Evolutionary conservation across 2,888 invertebrate species (phyloP), one percentile per base, ranked within the genome.

Genomic region (Mechanitis messenoides): DNA sequence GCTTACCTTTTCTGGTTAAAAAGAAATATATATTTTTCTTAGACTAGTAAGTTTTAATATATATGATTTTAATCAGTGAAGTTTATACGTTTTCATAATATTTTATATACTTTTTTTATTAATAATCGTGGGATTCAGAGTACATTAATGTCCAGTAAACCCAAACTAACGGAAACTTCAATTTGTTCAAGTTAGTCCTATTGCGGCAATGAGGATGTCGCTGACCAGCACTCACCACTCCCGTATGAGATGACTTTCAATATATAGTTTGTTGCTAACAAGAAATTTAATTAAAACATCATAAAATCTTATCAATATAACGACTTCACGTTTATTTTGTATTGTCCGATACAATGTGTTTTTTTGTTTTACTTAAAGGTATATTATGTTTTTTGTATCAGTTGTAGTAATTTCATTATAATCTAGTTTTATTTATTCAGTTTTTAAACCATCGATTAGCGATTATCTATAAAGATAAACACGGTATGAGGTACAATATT

Each of bases 91-190:
- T 9, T 31, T 31, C 3, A 5, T 31, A n/a, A 50, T 50, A 20
- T 7, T 47, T 20, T 5, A 2, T 20, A 4, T 31, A 50, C 5
- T 1, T 31, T 3, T 20, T 31, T 31, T 7, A 31, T 5, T 50
- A 31, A 63, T 63, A 45, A 66, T 64, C 66, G 65, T 59, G 12
- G 31, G 33, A 60, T 45, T 45, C 57, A 53, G 42, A 56, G 58
- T 63, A 65, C 59, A 69, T 68, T 69, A 68, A 58, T 63, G 63
- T 68, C 57, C 67, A 66, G 74, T 73, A 72, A 77, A 76, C 75
- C 66, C 65, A 69, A 74, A 72, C 72, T 74, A 79, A 74, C 85
- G 89, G 89, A 88, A 81, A 85, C 78, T 77, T 77, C 87, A 85
- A 87, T 87, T 86, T 77, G 68, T 77, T 62, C 73, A 71, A 77